Evolutionary conservation across 1,140 invertebrate genomes (phyloP), one percentile per base, ranked within the genome.

Genomic region (Centruroides sculpturatus): DNA sequence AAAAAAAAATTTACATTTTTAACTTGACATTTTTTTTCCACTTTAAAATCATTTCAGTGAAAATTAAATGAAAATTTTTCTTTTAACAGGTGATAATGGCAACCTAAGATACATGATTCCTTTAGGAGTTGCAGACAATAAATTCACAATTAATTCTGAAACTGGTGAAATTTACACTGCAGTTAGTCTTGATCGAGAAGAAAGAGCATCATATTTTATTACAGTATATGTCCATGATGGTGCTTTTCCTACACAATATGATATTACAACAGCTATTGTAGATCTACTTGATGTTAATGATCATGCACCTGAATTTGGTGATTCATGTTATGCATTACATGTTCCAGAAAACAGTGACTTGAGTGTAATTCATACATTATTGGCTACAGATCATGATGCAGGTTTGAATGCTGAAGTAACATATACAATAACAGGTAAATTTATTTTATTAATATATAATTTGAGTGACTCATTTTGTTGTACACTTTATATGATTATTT

Each of bases 241-340:
- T 50, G 76, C 77, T 0, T 69, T 74, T 71, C 78, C 74, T 65
- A 71, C 73, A 13, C 69, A 74, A 7, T 84, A 82, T 72, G 89
- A 91, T 70, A 80, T 86, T 12, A 82, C 87, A 1, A 85, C 81
- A 1, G 75, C 93, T 0, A 74, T n/a, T 4, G 79, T 95, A 4
- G 77, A 75, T 36, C 79, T 96, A 5, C 75, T 83, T 13, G 95
- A 98, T 73, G 84, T 91, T 51, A 96, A 97, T 71, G 92, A 97
- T 71, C 87, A 94, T 74, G 80, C 83, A 10, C 93, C 92, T 1
- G 80, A 83, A 69, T 96, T 94, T 70, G 83, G 84, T 64, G 85
- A 85, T 4, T 82, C 87, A 3, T 93, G 90, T 69, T 89, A 89
- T 67, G 81, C 85, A 7, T 72, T 95, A 0, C 77, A 80, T 0